Conservation (phyloP, 2,888 invertebrate species). For the Amblyjoppa proteus region DNA sequence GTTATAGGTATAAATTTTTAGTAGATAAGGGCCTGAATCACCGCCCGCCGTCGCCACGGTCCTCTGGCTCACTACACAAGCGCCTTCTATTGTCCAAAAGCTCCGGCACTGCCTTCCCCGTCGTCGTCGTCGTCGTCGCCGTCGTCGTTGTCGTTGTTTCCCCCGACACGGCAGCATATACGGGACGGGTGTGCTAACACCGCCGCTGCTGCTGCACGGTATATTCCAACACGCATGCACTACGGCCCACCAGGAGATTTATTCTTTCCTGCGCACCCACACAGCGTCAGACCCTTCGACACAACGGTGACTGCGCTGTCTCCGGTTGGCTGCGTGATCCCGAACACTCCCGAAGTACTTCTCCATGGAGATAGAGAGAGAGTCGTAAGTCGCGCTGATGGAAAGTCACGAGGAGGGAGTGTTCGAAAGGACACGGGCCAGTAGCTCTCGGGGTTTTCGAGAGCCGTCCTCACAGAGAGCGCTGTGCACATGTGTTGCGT, state of each 20-base stretch:
- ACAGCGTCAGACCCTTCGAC: conserved; percentile 8
- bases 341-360: conserved; percentile 41
- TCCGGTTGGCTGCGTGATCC: conserved; percentile 25
- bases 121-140: conserved; percentile 24
- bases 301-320: background rate
- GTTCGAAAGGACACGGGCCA: background rate
- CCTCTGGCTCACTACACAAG: conserved; percentile 74
- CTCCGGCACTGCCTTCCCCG: conserved; percentile 27
- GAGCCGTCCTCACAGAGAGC: background rate
- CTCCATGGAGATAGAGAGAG: conserved; percentile 8
- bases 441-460: conserved; percentile 10
- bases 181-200: background rate
- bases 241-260: background rate
- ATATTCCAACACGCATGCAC: conserved; percentile 6
- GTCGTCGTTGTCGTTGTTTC: conserved; percentile 29
- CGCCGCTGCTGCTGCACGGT: conserved; percentile 15
- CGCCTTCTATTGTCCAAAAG: conserved; percentile 66
- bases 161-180: conserved; percentile 21
- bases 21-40: conserved; percentile 77
- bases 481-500: background rate
- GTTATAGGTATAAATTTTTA: conserved; percentile 46
- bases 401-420: conserved; percentile 10
- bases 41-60: conserved; percentile 77
- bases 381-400: conserved; percentile 1
- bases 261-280: conserved; percentile 25